Conservation (phyloP, 2,888 invertebrate species). For the Poecilobothrus nobilitatus region DNA sequence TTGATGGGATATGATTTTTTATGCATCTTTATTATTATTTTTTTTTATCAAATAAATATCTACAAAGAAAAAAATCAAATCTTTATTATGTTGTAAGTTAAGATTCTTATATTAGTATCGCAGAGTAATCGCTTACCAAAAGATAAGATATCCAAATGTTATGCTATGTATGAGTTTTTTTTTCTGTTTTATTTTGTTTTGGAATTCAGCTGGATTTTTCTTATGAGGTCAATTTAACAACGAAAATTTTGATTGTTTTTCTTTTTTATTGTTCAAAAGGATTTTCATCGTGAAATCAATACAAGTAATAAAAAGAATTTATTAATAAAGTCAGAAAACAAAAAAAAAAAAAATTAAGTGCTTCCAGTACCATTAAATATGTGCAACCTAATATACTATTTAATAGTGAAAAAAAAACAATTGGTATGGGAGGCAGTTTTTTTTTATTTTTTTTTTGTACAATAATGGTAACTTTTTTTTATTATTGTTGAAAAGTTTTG, state of each 20-base stretch:
- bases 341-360: neutral
- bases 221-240: neutral
- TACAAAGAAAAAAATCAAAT: neutral
- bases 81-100: neutral
- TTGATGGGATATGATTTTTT: slow-evolving; percentile 1
- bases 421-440: too few species aligned
- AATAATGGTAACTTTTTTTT: too few species aligned
- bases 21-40: neutral
- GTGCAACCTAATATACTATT: too few species aligned
- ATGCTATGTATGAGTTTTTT: neutral
- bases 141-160: slow-evolving; percentile 1
- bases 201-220: neutral
- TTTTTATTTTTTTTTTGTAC: too few species aligned
- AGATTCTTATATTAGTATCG: too few species aligned
- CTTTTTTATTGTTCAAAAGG: neutral
- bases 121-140: neutral
- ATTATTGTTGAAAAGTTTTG: too few species aligned
- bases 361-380: slow-evolving; percentile 1
- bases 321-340: too few species aligned
- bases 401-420: too few species aligned
- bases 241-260: neutral
- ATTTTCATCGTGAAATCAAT: neutral
- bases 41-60: neutral
- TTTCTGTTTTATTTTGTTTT: neutral
- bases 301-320: too few species aligned